These are phyloP conservation scores for Hirundo rustica DNA, from an alignment of 2,797 vertebrate genomes.

Conservation along the genomic window DNA sequence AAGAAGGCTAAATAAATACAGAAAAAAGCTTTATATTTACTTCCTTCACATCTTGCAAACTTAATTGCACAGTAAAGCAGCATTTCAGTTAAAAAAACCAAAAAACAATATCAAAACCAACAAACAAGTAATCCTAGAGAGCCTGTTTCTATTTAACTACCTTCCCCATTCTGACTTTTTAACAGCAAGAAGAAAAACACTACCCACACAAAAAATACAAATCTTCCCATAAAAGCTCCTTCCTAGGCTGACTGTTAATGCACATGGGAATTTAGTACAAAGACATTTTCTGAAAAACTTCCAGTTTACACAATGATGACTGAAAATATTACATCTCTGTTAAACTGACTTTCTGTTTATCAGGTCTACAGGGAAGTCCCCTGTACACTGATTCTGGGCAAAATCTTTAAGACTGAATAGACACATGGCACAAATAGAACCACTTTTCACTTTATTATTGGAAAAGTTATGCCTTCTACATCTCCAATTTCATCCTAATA, in stretches of 20 bases:
- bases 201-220: not conserved
- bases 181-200: not conserved
- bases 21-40: not conserved
- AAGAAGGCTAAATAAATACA: not conserved
- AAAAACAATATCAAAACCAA: not conserved
- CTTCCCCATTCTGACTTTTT: not conserved
- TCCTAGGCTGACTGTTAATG: not conserved
- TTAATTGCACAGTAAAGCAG: not conserved
- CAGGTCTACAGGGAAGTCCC: not conserved
- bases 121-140: not conserved
- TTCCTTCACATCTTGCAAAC: not conserved
- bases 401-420: not conserved
- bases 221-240: not conserved
- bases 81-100: not conserved
- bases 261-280: not conserved
- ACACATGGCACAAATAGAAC: not conserved
- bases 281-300: not conserved
- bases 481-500: not conserved
- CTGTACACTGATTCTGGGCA: not conserved
- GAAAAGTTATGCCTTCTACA: not conserved
- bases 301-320: not conserved
- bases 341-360: not conserved
- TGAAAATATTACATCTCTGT: not conserved
- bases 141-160: not conserved
- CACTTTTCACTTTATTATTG: not conserved